A percentile compares a stretch with the other conserved stretches of the same genome.
Conservation (phyloP, 2,113 vertebrate genomes). For the Myotis davidii region DNA sequence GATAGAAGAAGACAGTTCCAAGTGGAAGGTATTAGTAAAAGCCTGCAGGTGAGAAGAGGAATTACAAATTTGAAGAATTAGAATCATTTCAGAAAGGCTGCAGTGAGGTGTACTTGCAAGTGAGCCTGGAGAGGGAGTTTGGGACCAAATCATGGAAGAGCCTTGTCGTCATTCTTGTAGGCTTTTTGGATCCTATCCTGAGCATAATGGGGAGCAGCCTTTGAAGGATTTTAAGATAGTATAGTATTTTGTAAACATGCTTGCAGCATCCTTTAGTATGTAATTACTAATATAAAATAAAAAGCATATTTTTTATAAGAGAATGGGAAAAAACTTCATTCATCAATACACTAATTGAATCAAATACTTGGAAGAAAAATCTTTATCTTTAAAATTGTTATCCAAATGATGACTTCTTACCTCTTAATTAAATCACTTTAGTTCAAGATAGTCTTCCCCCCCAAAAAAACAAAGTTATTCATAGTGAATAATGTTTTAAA, state of each 20-base stretch:
- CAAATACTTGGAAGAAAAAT: conserved; percentile 23
- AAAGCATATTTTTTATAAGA: neutral
- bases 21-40: neutral
- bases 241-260: conserved; percentile 6
- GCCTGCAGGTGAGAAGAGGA: neutral
- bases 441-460: neutral
- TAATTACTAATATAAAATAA: conserved; percentile 27
- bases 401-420: neutral
- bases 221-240: conserved; percentile 35
- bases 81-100: neutral
- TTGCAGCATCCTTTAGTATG: conserved; percentile 15
- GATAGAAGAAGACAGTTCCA: conserved; percentile 22
- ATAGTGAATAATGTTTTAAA: neutral
- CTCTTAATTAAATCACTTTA: neutral
- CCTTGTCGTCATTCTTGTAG: neutral
- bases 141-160: neutral
- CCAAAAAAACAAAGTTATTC: neutral
- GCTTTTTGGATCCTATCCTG: neutral
- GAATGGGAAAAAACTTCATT: neutral
- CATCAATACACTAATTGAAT: neutral
- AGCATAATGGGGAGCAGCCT: neutral
- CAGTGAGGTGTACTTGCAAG: neutral
- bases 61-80: neutral
- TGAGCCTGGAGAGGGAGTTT: neutral
- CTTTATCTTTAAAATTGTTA: conserved; percentile 17